Percentiles rank a stretch among this genome's conserved stretches.
Evolutionary conservation across 2,113 vertebrate species (phyloP).

Genomic region (Blennius ocellaris): DNA sequence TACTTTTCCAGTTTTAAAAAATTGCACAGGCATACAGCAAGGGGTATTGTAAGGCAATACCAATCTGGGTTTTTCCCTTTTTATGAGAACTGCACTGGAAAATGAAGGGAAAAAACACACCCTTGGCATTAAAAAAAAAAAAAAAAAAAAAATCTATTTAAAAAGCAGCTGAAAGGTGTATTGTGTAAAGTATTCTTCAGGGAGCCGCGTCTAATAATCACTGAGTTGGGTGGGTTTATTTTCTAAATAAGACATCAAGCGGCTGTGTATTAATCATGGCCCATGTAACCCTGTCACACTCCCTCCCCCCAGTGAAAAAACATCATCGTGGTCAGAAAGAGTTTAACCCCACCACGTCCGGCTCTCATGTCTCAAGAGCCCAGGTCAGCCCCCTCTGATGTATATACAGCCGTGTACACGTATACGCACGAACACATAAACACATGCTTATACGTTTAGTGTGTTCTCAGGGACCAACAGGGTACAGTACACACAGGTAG

Average conservation of each 20-base stretch:
- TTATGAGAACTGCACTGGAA: conserved; percentile 68
- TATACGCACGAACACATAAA: conserved; percentile 58
- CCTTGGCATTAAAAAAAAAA: conserved; percentile 26
- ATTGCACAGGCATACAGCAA: conserved; percentile 61
- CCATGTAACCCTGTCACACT: conserved; percentile 62
- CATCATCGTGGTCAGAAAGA: conserved; percentile 57
- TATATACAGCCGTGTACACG: conserved; percentile 31
- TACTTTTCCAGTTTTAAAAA: conserved; percentile 63
- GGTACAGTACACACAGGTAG: conserved; percentile 62
- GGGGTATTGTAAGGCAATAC: conserved; percentile 71
- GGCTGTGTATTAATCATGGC: conserved; percentile 69
- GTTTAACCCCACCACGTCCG: conserved; percentile 48
- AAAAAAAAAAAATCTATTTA: conserved; percentile 34
- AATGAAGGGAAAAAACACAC: conserved; percentile 67
- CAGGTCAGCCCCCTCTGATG: background rate
- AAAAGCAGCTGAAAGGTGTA: conserved; percentile 72
- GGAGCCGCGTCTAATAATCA: conserved; percentile 69
- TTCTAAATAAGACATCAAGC: conserved; percentile 75
- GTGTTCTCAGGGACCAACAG: conserved; percentile 19
- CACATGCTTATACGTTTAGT: conserved; percentile 38
- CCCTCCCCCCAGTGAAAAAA: conserved; percentile 62
- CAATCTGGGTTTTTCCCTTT: conserved; percentile 75
- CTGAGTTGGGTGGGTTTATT: conserved; percentile 55
- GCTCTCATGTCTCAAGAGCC: conserved; percentile 51
- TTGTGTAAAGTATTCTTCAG: conserved; percentile 73